Evolutionary conservation across 2,797 vertebrate genomes (phyloP), one percentile per base, ranked within the genome.

Genomic region (Amphiprion clarkii): DNA sequence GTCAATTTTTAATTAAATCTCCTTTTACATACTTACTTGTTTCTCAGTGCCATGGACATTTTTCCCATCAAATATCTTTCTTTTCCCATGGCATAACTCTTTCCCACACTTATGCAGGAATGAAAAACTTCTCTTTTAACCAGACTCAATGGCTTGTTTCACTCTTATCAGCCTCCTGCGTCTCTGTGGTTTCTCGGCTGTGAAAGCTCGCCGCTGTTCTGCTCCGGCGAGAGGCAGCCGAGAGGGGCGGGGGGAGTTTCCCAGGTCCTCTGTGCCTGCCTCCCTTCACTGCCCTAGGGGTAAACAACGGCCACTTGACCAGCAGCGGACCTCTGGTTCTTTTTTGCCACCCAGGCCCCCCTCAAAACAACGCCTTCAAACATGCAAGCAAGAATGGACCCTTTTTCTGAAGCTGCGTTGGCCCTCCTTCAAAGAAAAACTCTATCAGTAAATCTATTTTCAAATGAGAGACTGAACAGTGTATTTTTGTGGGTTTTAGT

Each of bases 101-200:
- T 93, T 94, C 93, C 92, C 92, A 92, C 91, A 93, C 89, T 92
- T 80, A 59, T 29, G 61, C 5, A 73, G 67, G 80, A 89, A 83
- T 78, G 80, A 76, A 86, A 89, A 87, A 58, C 61, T 71, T 78
- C 79, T 79, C 84, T 86, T 83, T 87, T 39, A 84, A 83, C 58
- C 66, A 17, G 59, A 74, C 74, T 92, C 87, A 87, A 87, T 88
- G 90, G 77, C 83, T 86, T 72, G 78, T 83, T 91, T 90, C 84
- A 79, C 29, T 87, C 87, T 93, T 91, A 94, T 93, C 91, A 81
- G 82, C 79, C 67, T 75, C 51, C 55, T 61, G 87, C 68, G 76
- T 88, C 87, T 86, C 82, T 83, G 83, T 16, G 82, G 84, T 87
- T 86, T 82, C 84, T 85, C 62, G 6, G 68, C 87, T 77, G 66